Conservation (phyloP, 2,888 invertebrate genomes). For the Elmis aenea region DNA sequence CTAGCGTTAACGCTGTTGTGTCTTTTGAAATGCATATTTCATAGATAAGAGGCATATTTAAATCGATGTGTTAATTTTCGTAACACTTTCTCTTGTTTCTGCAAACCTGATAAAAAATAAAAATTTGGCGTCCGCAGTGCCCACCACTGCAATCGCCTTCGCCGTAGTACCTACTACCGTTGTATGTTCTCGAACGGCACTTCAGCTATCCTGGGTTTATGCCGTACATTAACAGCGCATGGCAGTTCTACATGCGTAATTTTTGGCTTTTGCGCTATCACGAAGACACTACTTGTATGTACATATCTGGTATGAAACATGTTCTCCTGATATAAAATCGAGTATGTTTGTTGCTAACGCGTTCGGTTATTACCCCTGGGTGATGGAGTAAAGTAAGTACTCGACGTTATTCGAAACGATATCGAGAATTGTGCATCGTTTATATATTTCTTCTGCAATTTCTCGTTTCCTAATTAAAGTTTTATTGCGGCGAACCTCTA, state of each 20-base stretch:
- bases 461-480: no score
- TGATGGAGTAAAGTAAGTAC: neutral
- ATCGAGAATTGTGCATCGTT: neutral
- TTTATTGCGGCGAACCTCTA: no score
- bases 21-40: neutral
- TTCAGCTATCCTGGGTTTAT: no score
- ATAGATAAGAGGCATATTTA: neutral
- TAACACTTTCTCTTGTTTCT: constrained; percentile 6
- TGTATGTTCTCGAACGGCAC: no score
- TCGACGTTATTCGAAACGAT: neutral
- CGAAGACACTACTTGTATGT: no score
- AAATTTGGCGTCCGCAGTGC: constrained; percentile 32
- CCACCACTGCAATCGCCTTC: constrained; percentile 15
- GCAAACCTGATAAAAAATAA: constrained; percentile 14
- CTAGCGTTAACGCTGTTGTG: no score
- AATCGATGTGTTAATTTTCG: no score
- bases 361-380: neutral
- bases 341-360: constrained; percentile 1
- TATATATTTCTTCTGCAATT: constrained; percentile 7
- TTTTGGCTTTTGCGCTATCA: no score
- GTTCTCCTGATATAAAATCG: constrained; percentile 15
- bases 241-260: no score
- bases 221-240: no score
- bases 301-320: constrained; percentile 2
- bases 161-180: no score